These are phyloP conservation scores for Cremastinae sp. DNA, from an alignment of 2,888 invertebrate genomes.

Conservation along the genomic window DNA sequence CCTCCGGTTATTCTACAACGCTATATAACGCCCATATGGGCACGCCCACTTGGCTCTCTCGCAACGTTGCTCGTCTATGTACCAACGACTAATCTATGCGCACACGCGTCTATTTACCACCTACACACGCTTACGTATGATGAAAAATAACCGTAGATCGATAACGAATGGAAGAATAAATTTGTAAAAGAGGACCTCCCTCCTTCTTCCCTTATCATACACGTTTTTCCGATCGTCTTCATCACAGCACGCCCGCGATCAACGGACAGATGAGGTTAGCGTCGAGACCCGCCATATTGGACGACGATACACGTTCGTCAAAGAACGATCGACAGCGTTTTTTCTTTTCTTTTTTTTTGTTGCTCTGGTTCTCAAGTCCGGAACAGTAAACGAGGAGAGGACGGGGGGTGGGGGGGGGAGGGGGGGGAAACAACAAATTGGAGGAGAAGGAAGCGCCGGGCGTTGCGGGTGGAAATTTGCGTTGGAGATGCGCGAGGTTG, in stretches of 20 bases:
- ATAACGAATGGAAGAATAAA: conserved; percentile 46
- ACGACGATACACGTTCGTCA: neutral
- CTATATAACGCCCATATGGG: no score
- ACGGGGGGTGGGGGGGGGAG: no score
- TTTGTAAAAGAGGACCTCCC: conserved; percentile 10
- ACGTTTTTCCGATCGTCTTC: conserved; percentile 17
- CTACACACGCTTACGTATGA: conserved; percentile 20
- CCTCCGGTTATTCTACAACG: conserved; percentile 26
- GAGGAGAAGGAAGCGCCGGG: conserved; percentile 21
- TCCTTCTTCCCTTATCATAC: neutral
- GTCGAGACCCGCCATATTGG: neutral
- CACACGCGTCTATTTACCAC: neutral
- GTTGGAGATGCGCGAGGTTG: conserved; percentile 66
- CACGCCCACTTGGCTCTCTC: conserved; percentile 75
- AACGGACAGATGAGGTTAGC: conserved; percentile 3
- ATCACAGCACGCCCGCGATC: neutral
- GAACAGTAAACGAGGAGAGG: neutral
- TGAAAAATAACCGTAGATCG: conserved; percentile 61
- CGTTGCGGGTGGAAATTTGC: conserved; percentile 38
- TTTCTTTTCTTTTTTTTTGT: neutral
- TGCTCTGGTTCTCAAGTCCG: neutral
- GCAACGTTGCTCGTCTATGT: conserved; percentile 55
- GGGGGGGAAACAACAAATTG: neutral
- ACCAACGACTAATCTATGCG: conserved; percentile 17
- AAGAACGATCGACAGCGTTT: conserved; percentile 1